Conservation (phyloP, 2,113 vertebrate genomes). For the Recurvirostra avosetta region DNA sequence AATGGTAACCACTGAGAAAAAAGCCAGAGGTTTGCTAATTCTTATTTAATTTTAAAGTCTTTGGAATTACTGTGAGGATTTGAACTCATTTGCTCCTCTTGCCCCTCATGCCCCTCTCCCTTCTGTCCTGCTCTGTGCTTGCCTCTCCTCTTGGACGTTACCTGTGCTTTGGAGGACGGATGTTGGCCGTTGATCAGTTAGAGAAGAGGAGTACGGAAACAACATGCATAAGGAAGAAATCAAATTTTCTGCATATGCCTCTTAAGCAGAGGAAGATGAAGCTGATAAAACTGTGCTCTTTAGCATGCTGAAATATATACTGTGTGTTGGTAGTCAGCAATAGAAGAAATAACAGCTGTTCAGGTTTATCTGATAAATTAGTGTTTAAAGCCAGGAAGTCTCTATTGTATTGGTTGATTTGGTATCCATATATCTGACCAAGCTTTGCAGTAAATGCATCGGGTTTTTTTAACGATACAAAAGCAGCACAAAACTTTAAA, state of each 20-base stretch:
- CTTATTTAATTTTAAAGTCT: not conserved
- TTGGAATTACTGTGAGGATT: not conserved
- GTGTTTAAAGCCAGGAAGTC: not conserved
- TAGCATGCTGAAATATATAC: not conserved
- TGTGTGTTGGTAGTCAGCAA: not conserved
- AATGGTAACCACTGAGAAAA: not conserved
- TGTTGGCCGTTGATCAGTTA: fast-evolving
- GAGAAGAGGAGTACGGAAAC: not conserved
- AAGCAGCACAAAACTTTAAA: not conserved
- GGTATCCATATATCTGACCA: not conserved
- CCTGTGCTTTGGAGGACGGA: not conserved
- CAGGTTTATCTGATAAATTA: not conserved
- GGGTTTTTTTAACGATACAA: not conserved
- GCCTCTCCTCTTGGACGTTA: not conserved
- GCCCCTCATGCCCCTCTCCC: fast-evolving
- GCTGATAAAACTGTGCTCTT: not conserved
- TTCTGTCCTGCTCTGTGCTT: not conserved
- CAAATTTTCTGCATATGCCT: not conserved
- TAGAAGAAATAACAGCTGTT: not conserved
- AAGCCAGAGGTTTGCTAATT: not conserved
- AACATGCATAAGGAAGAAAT: not conserved
- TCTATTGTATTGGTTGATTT: not conserved
- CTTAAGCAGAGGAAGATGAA: not conserved
- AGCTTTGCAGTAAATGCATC: not conserved
- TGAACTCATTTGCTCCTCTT: not conserved